Evolutionary conservation across 2,113 vertebrate genomes (phyloP).

Genomic region (Cinclus cinclus): DNA sequence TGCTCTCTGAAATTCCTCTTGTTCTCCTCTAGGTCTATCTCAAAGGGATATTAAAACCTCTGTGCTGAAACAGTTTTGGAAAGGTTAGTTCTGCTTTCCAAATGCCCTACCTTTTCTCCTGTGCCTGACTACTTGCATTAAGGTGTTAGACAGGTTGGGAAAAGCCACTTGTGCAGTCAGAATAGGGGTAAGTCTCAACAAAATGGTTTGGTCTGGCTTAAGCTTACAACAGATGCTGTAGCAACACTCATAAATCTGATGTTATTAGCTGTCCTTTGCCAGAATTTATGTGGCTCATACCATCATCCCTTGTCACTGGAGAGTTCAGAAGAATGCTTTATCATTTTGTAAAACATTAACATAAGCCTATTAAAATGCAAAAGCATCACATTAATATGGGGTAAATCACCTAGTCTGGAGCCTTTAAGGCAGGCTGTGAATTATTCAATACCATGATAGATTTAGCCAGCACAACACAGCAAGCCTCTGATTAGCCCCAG

Average conservation of each 20-base stretch:
- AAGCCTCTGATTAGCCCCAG: constrained; percentile 56
- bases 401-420: constrained; percentile 57
- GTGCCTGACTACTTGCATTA: not conserved
- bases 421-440: constrained; percentile 56
- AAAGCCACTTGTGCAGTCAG: not conserved
- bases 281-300: constrained; percentile 21
- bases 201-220: constrained; percentile 1
- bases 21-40: not conserved
- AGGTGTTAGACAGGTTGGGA: not conserved
- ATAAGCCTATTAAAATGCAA: constrained; percentile 61
- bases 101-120: not conserved
- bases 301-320: not conserved
- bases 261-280: constrained; percentile 23
- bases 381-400: constrained; percentile 46
- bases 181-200: not conserved
- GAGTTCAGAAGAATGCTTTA: constrained; percentile 28
- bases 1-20: constrained; percentile 11
- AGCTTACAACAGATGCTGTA: not conserved
- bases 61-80: not conserved
- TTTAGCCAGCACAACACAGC: constrained; percentile 16
- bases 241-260: not conserved
- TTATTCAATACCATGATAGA: constrained; percentile 60
- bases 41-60: not conserved
- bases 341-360: constrained; percentile 56
- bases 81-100: constrained; percentile 16